Percentiles rank a stretch among this genome's conserved stretches.
phyloP scores from a whole-genome alignment of 2,888 invertebrate species.

The Reticulitermes lucifugus region DNA sequence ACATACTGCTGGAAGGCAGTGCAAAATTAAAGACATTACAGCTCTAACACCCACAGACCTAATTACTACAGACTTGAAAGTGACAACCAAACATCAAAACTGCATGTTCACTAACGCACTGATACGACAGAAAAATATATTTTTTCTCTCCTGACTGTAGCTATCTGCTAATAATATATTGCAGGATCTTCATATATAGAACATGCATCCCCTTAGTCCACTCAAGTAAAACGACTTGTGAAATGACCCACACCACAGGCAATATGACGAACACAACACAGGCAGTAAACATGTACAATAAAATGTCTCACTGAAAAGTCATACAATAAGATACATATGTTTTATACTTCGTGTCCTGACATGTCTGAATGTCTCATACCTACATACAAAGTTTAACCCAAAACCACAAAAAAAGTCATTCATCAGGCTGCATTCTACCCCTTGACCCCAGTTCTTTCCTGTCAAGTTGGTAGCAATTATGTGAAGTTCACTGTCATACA shows the following conservation, averaged over 20 bases:
- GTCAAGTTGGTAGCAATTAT: constrained; percentile 12
- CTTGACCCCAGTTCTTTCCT: not conserved
- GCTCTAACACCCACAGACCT: too few species aligned
- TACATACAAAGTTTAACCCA: not conserved
- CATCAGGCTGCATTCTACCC: not conserved
- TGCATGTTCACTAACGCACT: too few species aligned
- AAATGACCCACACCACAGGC: constrained; percentile 1
- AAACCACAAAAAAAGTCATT: not conserved
- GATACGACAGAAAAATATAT: too few species aligned
- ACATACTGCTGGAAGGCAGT: too few species aligned
- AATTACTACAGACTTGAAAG: too few species aligned
- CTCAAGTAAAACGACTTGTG: not conserved
- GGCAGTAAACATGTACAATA: not conserved
- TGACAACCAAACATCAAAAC: too few species aligned
- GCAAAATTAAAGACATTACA: too few species aligned
- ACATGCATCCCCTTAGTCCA: not conserved
- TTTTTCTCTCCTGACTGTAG: too few species aligned
- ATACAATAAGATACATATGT: not conserved
- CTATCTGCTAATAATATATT: too few species aligned
- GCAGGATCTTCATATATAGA: not conserved
- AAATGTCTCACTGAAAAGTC: not conserved
- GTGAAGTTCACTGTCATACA: constrained; percentile 21
- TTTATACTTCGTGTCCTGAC: not conserved
- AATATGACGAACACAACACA: not conserved
- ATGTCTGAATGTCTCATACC: not conserved